These are phyloP conservation scores for Pseudomyrmex pallidus DNA, from an alignment of 1,140 invertebrate species.

Conservation along the genomic window DNA sequence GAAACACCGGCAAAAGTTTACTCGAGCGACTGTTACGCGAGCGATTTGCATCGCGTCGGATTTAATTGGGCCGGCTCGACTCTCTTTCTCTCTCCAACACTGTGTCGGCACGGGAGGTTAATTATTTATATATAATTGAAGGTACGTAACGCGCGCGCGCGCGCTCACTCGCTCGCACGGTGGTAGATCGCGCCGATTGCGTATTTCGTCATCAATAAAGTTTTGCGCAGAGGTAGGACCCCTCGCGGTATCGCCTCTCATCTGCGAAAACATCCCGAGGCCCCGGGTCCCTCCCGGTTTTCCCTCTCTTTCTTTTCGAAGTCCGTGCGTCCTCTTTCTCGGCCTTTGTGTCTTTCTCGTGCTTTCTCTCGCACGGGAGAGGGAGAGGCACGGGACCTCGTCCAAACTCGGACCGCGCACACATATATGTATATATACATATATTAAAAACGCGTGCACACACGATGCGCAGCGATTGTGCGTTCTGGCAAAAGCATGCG, in stretches of 20 bases:
- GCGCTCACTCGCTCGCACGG: conserved; percentile 22
- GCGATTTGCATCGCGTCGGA: conserved; percentile 57
- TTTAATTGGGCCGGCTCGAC: conserved; percentile 69
- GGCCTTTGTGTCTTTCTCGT: conserved; percentile 22
- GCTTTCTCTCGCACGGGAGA: neutral
- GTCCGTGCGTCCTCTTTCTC: neutral
- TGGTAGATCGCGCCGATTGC: conserved; percentile 75
- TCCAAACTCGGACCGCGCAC: conserved; percentile 16
- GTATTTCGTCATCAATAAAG: conserved; percentile 79
- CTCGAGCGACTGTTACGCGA: conserved; percentile 49
- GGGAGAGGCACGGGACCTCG: neutral
- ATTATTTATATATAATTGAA: conserved; percentile 79
- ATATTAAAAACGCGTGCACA: conserved; percentile 26
- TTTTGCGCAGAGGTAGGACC: conserved; percentile 64
- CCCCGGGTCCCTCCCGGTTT: neutral
- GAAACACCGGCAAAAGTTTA: conserved; percentile 44
- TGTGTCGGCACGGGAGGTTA: conserved; percentile 63
- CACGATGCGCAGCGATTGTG: conserved; percentile 24
- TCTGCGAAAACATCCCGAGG: conserved; percentile 73
- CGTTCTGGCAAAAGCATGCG: conserved; percentile 45
- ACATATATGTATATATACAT: neutral
- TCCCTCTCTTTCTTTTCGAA: neutral
- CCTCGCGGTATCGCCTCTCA: conserved; percentile 72
- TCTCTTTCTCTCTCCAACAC: too few species aligned
- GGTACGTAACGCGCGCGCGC: conserved; percentile 32